phyloP scores from a whole-genome alignment of 2,797 vertebrate genomes.

The Lepilemur ruficaudatus region DNA sequence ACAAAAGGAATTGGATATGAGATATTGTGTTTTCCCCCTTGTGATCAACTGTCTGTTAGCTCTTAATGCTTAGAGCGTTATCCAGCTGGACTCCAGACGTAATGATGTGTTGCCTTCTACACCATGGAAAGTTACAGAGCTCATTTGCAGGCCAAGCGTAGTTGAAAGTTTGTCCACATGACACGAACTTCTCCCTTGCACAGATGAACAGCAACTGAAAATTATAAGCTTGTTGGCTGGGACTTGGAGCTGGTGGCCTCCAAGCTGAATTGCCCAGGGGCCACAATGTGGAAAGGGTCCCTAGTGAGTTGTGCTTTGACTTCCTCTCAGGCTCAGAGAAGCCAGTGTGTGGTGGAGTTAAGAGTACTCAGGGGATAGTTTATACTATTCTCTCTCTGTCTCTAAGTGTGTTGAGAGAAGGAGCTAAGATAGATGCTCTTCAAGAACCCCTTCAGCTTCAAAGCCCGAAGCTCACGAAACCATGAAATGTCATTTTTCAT shows the following conservation, averaged over 20 bases:
- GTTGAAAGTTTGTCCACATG: conserved; percentile 67
- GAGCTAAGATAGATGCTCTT: neutral
- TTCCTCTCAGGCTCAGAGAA: neutral
- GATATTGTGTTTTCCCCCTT: conserved; percentile 20
- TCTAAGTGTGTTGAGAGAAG: neutral
- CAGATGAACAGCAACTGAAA: conserved; percentile 65
- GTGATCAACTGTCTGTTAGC: conserved; percentile 63
- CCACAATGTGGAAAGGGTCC: neutral
- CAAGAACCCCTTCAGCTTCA: neutral
- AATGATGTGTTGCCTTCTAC: conserved; percentile 74
- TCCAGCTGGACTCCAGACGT: conserved; percentile 76
- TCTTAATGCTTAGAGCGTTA: conserved; percentile 34
- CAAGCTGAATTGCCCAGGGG: neutral
- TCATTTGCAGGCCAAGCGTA: conserved; percentile 63
- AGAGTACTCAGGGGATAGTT: neutral
- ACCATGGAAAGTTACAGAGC: conserved; percentile 79
- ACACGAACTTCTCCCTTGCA: conserved; percentile 51
- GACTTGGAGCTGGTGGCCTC: neutral
- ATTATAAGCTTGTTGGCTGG: conserved; percentile 41
- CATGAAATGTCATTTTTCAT: neutral
- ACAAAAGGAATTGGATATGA: conserved; percentile 58
- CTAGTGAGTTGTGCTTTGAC: neutral
- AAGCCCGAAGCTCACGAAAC: neutral
- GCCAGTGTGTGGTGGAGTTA: neutral
- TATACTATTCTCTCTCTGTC: neutral